These are phyloP conservation scores for Glossophaga mutica DNA, from an alignment of 2,797 vertebrate species.

Conservation along the genomic window DNA sequence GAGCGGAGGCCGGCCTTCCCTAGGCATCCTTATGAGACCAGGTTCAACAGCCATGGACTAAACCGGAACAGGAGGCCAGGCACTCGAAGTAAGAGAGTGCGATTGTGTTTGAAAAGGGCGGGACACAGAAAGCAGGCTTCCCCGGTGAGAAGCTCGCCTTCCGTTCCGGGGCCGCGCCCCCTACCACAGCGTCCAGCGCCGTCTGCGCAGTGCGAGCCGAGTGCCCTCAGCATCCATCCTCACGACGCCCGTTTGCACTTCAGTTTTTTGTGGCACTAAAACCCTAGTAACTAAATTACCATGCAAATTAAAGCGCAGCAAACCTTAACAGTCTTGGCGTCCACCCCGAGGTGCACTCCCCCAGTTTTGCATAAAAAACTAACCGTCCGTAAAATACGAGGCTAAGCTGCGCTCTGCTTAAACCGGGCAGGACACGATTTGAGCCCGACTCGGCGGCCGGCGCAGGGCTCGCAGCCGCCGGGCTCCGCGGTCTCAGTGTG, in stretches of 20 bases:
- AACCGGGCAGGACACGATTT: not conserved
- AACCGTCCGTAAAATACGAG: slow-evolving; percentile 8
- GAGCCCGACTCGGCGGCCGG: not conserved
- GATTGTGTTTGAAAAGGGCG: slow-evolving; percentile 59
- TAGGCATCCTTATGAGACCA: not conserved
- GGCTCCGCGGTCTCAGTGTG: not conserved
- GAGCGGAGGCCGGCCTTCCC: not conserved
- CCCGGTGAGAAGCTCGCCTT: slow-evolving; percentile 56
- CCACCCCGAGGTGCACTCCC: slow-evolving; percentile 9
- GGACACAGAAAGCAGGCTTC: slow-evolving; percentile 27
- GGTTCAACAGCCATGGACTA: not conserved
- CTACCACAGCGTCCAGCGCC: slow-evolving; percentile 31
- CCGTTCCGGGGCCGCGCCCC: slow-evolving; percentile 13
- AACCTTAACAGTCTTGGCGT: not conserved
- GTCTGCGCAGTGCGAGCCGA: not conserved
- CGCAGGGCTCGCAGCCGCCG: too few relatives aligned
- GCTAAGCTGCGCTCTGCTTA: not conserved
- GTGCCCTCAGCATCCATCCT: slow-evolving; percentile 13
- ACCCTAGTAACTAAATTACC: slow-evolving; percentile 36
- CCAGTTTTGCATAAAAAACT: slow-evolving; percentile 22
- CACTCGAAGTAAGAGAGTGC: slow-evolving; percentile 18
- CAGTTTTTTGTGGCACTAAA: slow-evolving; percentile 27
- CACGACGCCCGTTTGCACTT: slow-evolving; percentile 17
- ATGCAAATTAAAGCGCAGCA: slow-evolving; percentile 32
- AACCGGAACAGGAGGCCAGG: not conserved